Base-by-base conservation (phyloP, 2,888 invertebrate species). In the Pogonocherus hispidulus region DNA sequence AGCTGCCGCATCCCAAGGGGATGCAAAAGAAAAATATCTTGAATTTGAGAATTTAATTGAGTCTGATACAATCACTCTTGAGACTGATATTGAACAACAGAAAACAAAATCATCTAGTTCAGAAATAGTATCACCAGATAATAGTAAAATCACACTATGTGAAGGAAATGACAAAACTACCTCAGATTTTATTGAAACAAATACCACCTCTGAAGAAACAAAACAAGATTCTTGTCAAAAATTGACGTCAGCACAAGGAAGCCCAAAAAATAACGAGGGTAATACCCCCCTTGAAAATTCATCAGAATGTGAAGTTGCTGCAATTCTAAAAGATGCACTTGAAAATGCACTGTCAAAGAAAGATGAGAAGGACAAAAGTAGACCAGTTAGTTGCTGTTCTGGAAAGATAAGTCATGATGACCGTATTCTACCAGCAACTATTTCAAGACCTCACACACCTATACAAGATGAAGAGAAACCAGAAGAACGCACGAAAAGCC, bases 391-490 rank as follows among this genome's bases (percentile, higher is more conserved):
- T 54, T 52, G 59, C 9, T 59, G 52, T 16, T 62, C 57, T 22
- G 49, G 51, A 3, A 70, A 65, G 27, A 60, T 70, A 51, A 65
- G 47, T 19, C 70, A 71, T 52, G 74, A 75, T 22, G 75, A 75
- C 14, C 67, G 63, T 54, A 72, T 75, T 16, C 6, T 73, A 47
- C 72, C 75, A 8, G 75, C 65, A 22, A 56, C 56, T 11, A 47
- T 63, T 18, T 75, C 75, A 4, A 66, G 73, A 47, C 73, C 72
- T 9, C 71, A 73, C 5, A 66, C 70, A 52, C 72, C 74, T 8
- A 22, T 66, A 49, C 47, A 62, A 27, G 27, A n/a, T 47, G 27
- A 47, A 27, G 46, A 46, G 47, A 27, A 47, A 57, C 14, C 2
- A 35, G 11, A 16, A 47, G 32, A 18, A 3, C 3, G 32, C 4